Evolutionary conservation across 2,797 vertebrate species (phyloP).

Genomic region (Dipus sagitta): DNA sequence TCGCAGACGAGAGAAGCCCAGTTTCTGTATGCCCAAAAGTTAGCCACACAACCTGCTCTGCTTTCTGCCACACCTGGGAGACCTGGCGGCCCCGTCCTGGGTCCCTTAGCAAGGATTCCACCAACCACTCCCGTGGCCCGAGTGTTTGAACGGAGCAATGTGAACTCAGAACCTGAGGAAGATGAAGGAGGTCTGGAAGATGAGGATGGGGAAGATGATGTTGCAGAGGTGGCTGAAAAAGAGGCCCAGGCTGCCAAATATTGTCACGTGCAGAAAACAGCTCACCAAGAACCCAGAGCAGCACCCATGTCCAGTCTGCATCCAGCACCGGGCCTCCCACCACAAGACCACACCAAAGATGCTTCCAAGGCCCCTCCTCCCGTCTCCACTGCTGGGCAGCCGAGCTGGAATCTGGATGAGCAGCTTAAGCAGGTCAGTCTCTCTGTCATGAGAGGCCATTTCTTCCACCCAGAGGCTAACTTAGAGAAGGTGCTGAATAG

Average conservation of each 20-base stretch:
- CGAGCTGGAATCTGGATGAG: slow-evolving; percentile 92
- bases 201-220: slow-evolving; percentile 85
- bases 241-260: slow-evolving; percentile 84
- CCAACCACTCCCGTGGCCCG: slow-evolving; percentile 77
- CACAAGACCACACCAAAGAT: slow-evolving; percentile 91
- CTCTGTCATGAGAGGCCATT: slow-evolving; percentile 23
- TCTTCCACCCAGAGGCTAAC: background rate
- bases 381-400: slow-evolving; percentile 87
- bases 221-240: slow-evolving; percentile 86
- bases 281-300: slow-evolving; percentile 83
- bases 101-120: slow-evolving; percentile 86
- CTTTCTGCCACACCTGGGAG: slow-evolving; percentile 90
- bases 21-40: slow-evolving; percentile 92
- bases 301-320: slow-evolving; percentile 75
- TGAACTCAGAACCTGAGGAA: slow-evolving; percentile 86
- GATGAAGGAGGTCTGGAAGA: slow-evolving; percentile 89
- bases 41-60: slow-evolving; percentile 92
- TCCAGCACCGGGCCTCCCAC: slow-evolving; percentile 63
- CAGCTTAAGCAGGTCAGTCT: slow-evolving; percentile 92
- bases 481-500: background rate
- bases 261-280: slow-evolving; percentile 85
- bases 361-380: slow-evolving; percentile 84
- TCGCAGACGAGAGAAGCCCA: slow-evolving; percentile 93
- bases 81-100: slow-evolving; percentile 83
- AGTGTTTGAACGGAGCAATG: slow-evolving; percentile 82